Base-by-base conservation (phyloP, 2,888 invertebrate genomes). In the Theretra japonica region DNA sequence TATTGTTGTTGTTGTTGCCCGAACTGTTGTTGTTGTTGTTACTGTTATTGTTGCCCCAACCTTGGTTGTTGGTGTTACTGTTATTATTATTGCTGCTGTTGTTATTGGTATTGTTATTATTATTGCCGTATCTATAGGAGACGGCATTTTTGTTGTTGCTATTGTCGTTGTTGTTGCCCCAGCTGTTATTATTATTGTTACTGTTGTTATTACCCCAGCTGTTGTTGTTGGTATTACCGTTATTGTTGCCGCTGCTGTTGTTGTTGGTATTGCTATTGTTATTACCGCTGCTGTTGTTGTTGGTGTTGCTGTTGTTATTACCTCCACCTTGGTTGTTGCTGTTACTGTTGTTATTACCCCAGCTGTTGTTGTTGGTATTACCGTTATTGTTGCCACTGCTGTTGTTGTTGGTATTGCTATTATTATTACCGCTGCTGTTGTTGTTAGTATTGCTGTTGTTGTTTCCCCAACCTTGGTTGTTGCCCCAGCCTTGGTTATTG, bases 401-500 rank as follows among this genome's bases (percentile, higher is more conserved):
- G 28, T 28, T 28, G 4, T 28, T 28, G 4, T 28, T 28, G 28
- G 28, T 28, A 28, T 28, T 28, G 28, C 4, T 28, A 28, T 28
- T 28, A 4, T 28, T 28, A 28, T 28, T 28, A 4, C 28, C 28
- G 28, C 28, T 28, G 4, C 28, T 28, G 28, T 28, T 28, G 28
- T 28, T 28, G 28, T 28, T 28, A 4, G 28, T 28, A 28, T 28
- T 28, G 28, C 28, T 28, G 28, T 28, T 28, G 28, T 28, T 28
- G 11, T n/a, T n/a, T n/a, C n/a, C n/a, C n/a, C 41, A 41, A 11
- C 41, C 41, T 41, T 41, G 41, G 41, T 41, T 41, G 41, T 41
- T 41, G 41, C 41, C 41, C 41, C 41, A 41, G 41, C 41, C 41
- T 11, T 81, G 94, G 94, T 65, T 94, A 76, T 79, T 93, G 93